Percentiles rank a stretch among this genome's conserved stretches.
These are phyloP conservation scores for Lethenteron camtschaticum DNA, from an alignment of 2,113 vertebrate genomes.

Conservation along the genomic window DNA sequence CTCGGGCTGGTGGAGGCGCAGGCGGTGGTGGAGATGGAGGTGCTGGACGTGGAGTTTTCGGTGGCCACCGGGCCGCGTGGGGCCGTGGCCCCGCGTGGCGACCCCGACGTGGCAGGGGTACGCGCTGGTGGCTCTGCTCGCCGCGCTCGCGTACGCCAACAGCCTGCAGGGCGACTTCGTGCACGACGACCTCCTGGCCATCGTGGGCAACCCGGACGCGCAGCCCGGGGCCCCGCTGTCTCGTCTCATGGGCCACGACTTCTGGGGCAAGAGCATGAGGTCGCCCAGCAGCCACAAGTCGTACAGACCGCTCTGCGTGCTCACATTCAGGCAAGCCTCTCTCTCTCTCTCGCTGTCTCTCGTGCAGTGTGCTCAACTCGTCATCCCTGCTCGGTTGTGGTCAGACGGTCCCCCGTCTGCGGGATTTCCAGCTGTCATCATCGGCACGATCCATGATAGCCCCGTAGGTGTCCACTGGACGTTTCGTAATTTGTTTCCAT, in stretches of 20 bases:
- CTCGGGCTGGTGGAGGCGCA: too few relatives aligned
- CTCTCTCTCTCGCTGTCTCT: not conserved
- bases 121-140: constrained; percentile 9
- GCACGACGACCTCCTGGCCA: constrained; percentile 92
- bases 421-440: not conserved
- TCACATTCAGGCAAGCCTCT: constrained; percentile 63
- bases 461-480: too few relatives aligned
- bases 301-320: constrained; percentile 71
- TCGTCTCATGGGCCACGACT: constrained; percentile 60
- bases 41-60: too few relatives aligned
- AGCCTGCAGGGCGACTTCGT: constrained; percentile 69
- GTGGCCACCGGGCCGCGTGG: too few relatives aligned
- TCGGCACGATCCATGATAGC: too few relatives aligned
- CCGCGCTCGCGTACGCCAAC: constrained; percentile 50
- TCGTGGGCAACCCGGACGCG: constrained; percentile 76
- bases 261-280: constrained; percentile 82
- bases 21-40: too few relatives aligned
- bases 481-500: too few relatives aligned
- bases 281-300: constrained; percentile 95
- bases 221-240: constrained; percentile 31
- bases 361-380: not conserved
- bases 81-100: too few relatives aligned
- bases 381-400: not conserved
- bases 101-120: too few relatives aligned
- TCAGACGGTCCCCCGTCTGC: not conserved